Conservation (phyloP, 2,113 vertebrate species). For the Oriolus oriolus region DNA sequence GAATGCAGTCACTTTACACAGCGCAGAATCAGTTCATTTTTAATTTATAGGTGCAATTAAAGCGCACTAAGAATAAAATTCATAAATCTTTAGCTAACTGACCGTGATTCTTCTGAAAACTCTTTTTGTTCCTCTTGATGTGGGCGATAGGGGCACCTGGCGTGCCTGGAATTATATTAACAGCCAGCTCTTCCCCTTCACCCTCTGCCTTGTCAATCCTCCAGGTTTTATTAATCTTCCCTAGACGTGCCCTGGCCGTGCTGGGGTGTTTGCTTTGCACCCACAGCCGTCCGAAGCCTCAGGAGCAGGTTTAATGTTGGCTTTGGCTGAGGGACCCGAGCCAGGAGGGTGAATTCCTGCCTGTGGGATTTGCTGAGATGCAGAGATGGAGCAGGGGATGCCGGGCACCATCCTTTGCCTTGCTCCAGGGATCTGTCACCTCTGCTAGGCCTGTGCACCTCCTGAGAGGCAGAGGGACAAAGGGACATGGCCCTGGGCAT, state of each 20-base stretch:
- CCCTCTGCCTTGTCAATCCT: neutral
- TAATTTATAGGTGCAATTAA: slow-evolving; percentile 75
- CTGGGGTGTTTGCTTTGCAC: neutral
- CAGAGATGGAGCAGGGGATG: neutral
- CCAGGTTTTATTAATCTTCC: neutral
- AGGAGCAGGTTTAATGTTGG: neutral
- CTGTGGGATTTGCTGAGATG: neutral
- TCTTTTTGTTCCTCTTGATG: slow-evolving; percentile 3
- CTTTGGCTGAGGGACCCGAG: neutral
- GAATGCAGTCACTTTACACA: slow-evolving; percentile 41
- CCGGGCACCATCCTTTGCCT: neutral
- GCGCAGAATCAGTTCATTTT: slow-evolving; percentile 57
- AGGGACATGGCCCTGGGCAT: rapidly evolving
- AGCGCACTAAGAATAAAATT: slow-evolving; percentile 16
- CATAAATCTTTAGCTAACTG: slow-evolving; percentile 39
- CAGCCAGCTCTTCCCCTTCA: neutral
- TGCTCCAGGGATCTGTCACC: neutral
- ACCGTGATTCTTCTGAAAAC: neutral
- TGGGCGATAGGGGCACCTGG: neutral
- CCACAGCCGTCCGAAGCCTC: rapidly evolving
- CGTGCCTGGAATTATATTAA: slow-evolving; percentile 10
- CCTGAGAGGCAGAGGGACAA: neutral
- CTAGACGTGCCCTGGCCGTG: neutral
- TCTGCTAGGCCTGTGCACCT: neutral
- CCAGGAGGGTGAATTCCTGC: neutral